Evolutionary conservation across 2,888 invertebrate species (phyloP).

Genomic region (Saturnia japonica): DNA sequence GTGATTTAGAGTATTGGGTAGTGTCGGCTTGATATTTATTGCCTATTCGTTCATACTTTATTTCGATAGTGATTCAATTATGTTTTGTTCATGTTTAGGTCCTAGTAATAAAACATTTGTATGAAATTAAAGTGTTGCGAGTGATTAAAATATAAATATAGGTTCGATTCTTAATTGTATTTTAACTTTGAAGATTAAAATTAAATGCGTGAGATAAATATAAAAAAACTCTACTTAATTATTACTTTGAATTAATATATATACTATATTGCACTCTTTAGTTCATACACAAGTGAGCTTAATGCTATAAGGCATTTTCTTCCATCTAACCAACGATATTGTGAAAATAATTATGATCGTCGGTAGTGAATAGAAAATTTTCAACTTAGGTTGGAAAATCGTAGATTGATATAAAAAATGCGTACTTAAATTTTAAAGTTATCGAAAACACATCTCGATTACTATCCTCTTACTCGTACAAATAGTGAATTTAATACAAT

Average conservation of each 20-base stretch:
- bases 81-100: conserved; percentile 7
- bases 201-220: no score
- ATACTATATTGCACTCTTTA: no score
- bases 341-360: no score
- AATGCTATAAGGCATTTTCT: no score
- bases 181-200: no score
- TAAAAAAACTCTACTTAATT: no score
- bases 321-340: no score
- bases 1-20: conserved; percentile 39
- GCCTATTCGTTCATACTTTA: conserved; percentile 21
- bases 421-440: not conserved
- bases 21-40: conserved; percentile 28
- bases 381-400: not conserved
- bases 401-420: not conserved
- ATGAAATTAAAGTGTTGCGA: not conserved
- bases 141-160: not conserved
- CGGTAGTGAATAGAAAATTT: not conserved
- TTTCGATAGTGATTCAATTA: conserved; percentile 22
- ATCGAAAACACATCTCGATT: not conserved
- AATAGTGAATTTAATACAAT: not conserved
- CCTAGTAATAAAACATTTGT: not conserved
- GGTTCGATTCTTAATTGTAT: no score
- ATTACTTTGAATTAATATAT: no score
- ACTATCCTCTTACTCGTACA: not conserved
- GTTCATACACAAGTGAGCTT: no score